phyloP scores from a whole-genome alignment of 2,888 invertebrate genomes.

The Vanessa cardui region DNA sequence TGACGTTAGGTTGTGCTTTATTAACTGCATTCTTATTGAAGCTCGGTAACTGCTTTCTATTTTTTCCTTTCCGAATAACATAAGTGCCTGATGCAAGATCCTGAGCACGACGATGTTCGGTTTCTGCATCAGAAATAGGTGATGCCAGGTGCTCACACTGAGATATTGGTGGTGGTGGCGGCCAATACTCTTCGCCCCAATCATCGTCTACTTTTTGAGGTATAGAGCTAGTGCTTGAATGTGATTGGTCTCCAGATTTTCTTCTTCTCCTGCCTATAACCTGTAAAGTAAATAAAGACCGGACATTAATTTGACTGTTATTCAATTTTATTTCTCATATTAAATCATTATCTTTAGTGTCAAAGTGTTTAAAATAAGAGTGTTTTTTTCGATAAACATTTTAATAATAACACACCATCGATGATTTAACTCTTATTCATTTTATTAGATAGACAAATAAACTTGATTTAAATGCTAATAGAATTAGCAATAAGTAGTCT shows the following conservation, averaged over 20 bases:
- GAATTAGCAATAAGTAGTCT: neutral
- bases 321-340: no score
- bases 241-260: constrained; percentile 82
- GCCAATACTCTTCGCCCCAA: constrained; percentile 87
- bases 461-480: no score
- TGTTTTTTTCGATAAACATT: no score
- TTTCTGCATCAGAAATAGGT: constrained; percentile 84
- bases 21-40: constrained; percentile 79
- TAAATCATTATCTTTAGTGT: no score
- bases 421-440: no score
- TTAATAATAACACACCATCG: no score
- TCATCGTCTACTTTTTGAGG: constrained; percentile 85
- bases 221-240: constrained; percentile 88
- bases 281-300: constrained; percentile 70
- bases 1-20: constrained; percentile 60
- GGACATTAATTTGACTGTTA: no score
- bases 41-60: constrained; percentile 85
- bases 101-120: constrained; percentile 63
- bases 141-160: constrained; percentile 86
- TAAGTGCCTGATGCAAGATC: constrained; percentile 87
- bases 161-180: constrained; percentile 86
- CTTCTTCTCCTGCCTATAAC: constrained; percentile 81
- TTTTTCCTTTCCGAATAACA: constrained; percentile 89
- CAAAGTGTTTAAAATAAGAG: no score
- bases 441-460: no score